Conservation (phyloP, 2,797 vertebrate genomes). For the Eulemur coronatus region DNA sequence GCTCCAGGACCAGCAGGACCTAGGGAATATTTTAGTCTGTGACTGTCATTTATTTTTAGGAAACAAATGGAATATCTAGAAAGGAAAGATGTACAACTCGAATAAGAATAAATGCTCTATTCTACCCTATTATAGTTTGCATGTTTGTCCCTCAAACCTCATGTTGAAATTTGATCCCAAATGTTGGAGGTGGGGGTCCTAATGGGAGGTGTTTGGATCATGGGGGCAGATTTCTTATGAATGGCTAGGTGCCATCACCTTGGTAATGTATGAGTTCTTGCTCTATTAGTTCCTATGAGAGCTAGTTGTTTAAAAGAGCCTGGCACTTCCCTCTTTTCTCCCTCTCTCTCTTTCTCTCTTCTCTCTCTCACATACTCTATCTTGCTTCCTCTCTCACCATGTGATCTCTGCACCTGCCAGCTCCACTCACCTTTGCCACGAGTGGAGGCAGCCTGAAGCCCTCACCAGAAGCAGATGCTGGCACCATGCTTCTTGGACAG, state of each 20-base stretch:
- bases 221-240: background rate
- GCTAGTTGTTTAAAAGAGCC: background rate
- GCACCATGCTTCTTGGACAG: background rate
- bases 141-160: background rate
- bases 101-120: no score
- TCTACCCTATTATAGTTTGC: fast-evolving
- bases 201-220: background rate
- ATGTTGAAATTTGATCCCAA: background rate
- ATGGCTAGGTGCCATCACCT: background rate
- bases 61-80: background rate
- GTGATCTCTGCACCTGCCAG: background rate
- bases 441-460: background rate
- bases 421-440: no score
- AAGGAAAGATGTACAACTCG: no score
- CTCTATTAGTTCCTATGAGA: background rate
- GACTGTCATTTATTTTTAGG: background rate
- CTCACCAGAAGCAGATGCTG: background rate
- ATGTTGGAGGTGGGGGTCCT: background rate
- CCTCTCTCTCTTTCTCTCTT: no score
- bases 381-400: background rate
- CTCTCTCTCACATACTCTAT: no score
- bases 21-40: background rate
- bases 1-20: background rate
- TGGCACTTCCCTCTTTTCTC: background rate
- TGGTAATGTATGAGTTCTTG: background rate